phyloP scores from a whole-genome alignment of 2,797 vertebrate genomes.

The Harpagifer antarcticus region DNA sequence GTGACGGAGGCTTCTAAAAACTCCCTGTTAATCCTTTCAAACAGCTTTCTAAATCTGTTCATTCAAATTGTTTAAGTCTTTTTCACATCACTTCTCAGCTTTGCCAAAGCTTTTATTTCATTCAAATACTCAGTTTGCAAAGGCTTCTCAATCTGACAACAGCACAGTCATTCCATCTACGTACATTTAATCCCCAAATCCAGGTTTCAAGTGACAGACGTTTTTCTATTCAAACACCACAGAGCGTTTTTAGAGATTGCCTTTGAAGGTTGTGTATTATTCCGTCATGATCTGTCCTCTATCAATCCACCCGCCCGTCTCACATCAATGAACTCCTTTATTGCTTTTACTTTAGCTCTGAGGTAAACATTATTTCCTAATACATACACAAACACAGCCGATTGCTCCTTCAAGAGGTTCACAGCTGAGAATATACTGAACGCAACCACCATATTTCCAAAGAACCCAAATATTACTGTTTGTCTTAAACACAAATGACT shows the following conservation, averaged over 20 bases:
- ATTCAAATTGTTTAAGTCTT: constrained; percentile 35
- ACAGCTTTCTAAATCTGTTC: constrained; percentile 14
- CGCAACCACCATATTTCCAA: too few species aligned
- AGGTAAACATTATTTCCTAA: constrained; percentile 46
- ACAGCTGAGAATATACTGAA: neutral
- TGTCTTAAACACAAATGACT: neutral
- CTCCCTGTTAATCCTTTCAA: constrained; percentile 32
- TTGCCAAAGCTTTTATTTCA: constrained; percentile 36
- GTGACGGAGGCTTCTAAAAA: constrained; percentile 22
- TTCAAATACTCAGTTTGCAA: constrained; percentile 29
- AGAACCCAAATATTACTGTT: too few species aligned
- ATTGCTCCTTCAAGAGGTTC: constrained; percentile 1
- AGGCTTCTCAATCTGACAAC: constrained; percentile 35
- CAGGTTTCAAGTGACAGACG: constrained; percentile 46
- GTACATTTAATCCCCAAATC: constrained; percentile 46
- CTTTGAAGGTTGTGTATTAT: constrained; percentile 33
- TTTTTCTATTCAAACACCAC: constrained; percentile 40
- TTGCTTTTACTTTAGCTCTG: constrained; percentile 33
- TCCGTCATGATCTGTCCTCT: constrained; percentile 35
- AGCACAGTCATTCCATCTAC: constrained; percentile 28
- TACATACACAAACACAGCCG: constrained; percentile 5
- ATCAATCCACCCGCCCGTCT: constrained; percentile 28
- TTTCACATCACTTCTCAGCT: constrained; percentile 38
- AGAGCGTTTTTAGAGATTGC: constrained; percentile 19
- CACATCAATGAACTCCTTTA: constrained; percentile 53